A percentile compares a stretch with the other conserved stretches of the same genome.
Evolutionary conservation across 2,113 vertebrate genomes (phyloP).

Genomic region (Cephalopholis sonnerati): DNA sequence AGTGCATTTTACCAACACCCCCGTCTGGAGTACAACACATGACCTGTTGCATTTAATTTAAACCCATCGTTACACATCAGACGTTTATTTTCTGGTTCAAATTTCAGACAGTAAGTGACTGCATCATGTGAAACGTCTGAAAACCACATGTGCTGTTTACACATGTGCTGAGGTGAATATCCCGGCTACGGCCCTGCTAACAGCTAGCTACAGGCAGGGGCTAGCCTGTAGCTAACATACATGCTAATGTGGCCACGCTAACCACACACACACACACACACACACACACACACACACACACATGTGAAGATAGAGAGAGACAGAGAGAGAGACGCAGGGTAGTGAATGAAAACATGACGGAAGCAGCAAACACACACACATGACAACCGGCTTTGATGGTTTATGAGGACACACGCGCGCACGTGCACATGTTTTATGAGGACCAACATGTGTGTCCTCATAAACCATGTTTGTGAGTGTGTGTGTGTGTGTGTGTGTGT

Average conservation of each 20-base stretch:
- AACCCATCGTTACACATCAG: not conserved
- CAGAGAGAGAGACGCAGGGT: not conserved
- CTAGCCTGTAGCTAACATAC: conserved; percentile 20
- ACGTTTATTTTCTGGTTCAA: not conserved
- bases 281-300: conserved; percentile 23
- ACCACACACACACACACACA: conserved; percentile 33
- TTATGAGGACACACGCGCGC: not conserved
- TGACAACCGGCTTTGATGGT: conserved; percentile 5
- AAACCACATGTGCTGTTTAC: not conserved
- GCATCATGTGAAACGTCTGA: too few species aligned
- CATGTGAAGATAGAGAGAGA: not conserved
- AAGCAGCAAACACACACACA: conserved; percentile 12
- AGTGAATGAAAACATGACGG: conserved; percentile 48
- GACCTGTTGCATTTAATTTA: conserved; percentile 36
- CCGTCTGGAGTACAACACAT: not conserved
- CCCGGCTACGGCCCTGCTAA: conserved; percentile 11
- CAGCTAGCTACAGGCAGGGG: conserved; percentile 22
- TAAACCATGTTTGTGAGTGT: conserved; percentile 3
- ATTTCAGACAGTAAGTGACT: not conserved
- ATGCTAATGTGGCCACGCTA: conserved; percentile 39
- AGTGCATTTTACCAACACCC: not conserved
- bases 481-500: conserved; percentile 36
- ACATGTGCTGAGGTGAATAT: too few species aligned
- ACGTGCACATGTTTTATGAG: not conserved
- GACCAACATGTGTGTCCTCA: conserved; percentile 30